Evolutionary conservation across 2,888 invertebrate genomes (phyloP).

Genomic region (Erynnis tages): DNA sequence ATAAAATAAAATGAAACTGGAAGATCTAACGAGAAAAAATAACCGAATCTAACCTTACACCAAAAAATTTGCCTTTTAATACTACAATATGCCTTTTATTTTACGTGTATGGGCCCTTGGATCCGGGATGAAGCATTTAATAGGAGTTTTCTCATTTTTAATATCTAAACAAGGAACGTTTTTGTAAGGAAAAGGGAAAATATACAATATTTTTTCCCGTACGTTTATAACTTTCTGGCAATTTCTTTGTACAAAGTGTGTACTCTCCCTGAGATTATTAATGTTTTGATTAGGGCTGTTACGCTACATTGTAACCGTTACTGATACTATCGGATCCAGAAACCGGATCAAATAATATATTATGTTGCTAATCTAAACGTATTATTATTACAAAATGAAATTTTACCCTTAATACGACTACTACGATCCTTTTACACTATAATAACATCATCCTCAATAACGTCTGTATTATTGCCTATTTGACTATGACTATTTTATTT

Average conservation of each 20-base stretch:
- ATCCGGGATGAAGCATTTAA: slow-evolving; percentile 29
- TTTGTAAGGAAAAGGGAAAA: slow-evolving; percentile 9
- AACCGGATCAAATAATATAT: too few relatives aligned
- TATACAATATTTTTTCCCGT: slow-evolving; percentile 8
- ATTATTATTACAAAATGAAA: too few relatives aligned
- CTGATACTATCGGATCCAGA: too few relatives aligned
- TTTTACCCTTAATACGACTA: too few relatives aligned
- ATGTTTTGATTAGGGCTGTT: too few relatives aligned
- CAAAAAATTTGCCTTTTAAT: slow-evolving; percentile 21
- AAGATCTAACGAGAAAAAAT: slow-evolving; percentile 17
- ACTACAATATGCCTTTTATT: slow-evolving; percentile 29
- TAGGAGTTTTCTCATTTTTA: slow-evolving; percentile 28
- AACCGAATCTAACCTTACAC: slow-evolving; percentile 6
- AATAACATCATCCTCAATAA: too few relatives aligned
- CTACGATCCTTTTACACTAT: too few relatives aligned
- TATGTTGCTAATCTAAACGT: too few relatives aligned
- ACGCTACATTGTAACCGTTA: too few relatives aligned
- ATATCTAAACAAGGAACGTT: slow-evolving; percentile 21
- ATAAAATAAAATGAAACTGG: slow-evolving; percentile 16
- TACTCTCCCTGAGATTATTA: slow-evolving; percentile 29
- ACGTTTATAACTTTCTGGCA: slow-evolving; percentile 20
- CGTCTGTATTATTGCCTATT: too few relatives aligned
- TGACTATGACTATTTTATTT: too few relatives aligned
- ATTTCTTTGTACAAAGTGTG: slow-evolving; percentile 28
- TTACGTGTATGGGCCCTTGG: slow-evolving; percentile 26